Evolutionary conservation across 2,888 invertebrate species (phyloP), one percentile per base, ranked within the genome.

Genomic region (Ennomos erosarius): DNA sequence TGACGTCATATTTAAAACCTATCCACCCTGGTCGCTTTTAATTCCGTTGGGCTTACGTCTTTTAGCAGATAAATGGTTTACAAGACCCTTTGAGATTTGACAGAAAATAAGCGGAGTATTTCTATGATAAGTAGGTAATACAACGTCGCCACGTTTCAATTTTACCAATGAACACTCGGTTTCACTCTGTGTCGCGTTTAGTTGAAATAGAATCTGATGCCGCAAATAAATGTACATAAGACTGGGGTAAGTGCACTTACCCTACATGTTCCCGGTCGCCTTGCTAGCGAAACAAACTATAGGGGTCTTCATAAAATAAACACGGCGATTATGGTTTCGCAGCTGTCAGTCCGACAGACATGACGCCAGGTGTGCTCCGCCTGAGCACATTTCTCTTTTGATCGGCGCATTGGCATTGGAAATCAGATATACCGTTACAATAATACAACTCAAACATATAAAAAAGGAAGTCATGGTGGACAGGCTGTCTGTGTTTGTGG

Each of bases 281-380:
- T 37, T 35, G 34, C 43, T 44, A 55, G 45, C 46, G 49, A 58
- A 59, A 54, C 62, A 69, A 62, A 64, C 55, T 33, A 58, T 50
- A 58, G 57, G 63, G 59, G 62, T 53, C 55, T 55, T 51, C 56
- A 50, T 65, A 67, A 63, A 70, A 68, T 66, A 64, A 69, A 72
- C 69, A 68, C 55, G 63, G 65, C 62, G 60, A 55, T 55, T 52
- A 62, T 70, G 68, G 67, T 71, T 63, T 73, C 72, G 79, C 87
- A 86, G 85, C 86, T 86, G 87, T 74, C 76, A 73, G 69, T 72
- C 67, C 54, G 46, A 54, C 59, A 62, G 50, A 61, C 55, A 55
- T 64, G 65, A 55, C 70, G 82, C 85, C 84, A 79, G 79, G 78
- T 79, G 79, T 62, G 67, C 65, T 61, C 67, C 64, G 67, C 65